phyloP scores from a whole-genome alignment of 2,113 vertebrate genomes.

The Pleuronectes platessa region DNA sequence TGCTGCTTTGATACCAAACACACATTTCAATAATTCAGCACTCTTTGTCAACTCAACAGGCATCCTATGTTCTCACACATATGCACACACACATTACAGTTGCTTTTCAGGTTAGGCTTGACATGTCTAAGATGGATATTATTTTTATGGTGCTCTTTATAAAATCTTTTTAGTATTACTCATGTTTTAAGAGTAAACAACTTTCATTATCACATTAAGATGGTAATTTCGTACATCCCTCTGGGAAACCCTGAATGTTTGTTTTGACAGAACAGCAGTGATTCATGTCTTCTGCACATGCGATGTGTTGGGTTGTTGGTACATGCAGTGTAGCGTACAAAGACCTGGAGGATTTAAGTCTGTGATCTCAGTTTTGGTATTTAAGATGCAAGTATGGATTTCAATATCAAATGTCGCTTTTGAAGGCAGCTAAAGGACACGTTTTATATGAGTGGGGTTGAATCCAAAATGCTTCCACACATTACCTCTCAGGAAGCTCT shows the following conservation, averaged over 20 bases:
- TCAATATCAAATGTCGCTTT: too few species aligned
- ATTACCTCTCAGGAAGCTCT: not conserved
- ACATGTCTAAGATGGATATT: not conserved
- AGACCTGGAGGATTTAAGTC: not conserved
- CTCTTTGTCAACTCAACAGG: not conserved
- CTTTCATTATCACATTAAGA: not conserved
- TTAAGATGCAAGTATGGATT: too few species aligned
- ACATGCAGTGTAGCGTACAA: not conserved
- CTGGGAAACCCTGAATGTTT: constrained; percentile 12
- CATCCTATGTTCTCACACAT: not conserved
- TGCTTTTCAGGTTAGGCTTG: not conserved
- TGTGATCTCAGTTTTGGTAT: too few species aligned
- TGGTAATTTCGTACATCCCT: not conserved
- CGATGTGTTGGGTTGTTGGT: not conserved
- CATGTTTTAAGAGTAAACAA: not conserved
- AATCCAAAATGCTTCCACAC: not conserved
- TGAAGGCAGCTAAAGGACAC: too few species aligned
- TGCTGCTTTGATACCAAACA: not conserved
- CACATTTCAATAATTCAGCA: not conserved
- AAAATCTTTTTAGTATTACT: not conserved
- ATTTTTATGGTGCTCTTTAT: not conserved
- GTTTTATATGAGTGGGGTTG: not conserved
- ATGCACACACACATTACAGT: not conserved
- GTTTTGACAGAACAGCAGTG: constrained; percentile 2
- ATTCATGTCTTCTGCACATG: not conserved